Percentiles rank a stretch among this genome's conserved stretches.
These are phyloP conservation scores for Sebastes glaucus DNA, from an alignment of 2,797 vertebrate genomes.

Conservation along the genomic window DNA sequence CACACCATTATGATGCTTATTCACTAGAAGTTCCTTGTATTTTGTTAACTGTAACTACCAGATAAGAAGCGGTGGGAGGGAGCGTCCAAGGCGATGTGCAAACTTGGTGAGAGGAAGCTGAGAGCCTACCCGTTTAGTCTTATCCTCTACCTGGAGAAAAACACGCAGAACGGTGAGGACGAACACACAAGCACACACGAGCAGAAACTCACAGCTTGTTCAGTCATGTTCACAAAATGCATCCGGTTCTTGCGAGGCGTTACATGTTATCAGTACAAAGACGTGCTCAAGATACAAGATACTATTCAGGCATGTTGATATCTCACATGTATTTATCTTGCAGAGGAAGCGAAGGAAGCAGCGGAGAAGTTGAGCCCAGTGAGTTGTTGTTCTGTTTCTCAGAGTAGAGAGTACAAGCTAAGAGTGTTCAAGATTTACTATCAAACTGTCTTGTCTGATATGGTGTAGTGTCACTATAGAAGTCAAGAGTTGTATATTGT, in stretches of 20 bases:
- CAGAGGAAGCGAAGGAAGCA: conserved; percentile 39
- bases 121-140: conserved; percentile 83
- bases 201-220: background rate
- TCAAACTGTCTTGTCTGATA: background rate
- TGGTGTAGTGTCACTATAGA: background rate
- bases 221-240: background rate
- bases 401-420: background rate
- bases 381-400: conserved; percentile 31
- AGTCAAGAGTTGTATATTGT: no score
- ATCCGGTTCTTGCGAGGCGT: background rate
- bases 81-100: conserved; percentile 77
- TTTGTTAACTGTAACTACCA: conserved; percentile 58
- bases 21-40: background rate
- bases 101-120: conserved; percentile 57
- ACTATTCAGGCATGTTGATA: background rate
- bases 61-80: conserved; percentile 86
- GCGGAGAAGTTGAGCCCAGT: conserved; percentile 29
- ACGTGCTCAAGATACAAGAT: background rate
- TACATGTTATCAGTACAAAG: background rate
- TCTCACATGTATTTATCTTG: conserved; percentile 26
- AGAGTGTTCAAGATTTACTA: background rate
- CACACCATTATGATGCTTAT: no score
- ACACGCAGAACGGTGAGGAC: conserved; percentile 33
- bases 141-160: conserved; percentile 83
- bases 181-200: background rate